These are phyloP conservation scores for Temnothorax ravouxi DNA, from an alignment of 2,888 invertebrate species.

Conservation along the genomic window DNA sequence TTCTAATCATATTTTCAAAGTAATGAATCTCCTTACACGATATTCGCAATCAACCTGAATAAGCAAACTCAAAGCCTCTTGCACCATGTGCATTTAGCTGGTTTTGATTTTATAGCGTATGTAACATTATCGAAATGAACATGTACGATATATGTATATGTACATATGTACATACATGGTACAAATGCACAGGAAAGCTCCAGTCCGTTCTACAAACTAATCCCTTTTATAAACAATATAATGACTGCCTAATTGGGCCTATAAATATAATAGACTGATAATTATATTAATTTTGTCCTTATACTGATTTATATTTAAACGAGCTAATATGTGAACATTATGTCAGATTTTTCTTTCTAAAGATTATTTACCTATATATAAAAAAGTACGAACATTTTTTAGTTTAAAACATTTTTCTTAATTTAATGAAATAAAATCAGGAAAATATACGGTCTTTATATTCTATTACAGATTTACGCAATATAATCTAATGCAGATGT, in stretches of 20 bases:
- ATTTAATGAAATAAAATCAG: not conserved
- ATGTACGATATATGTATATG: not conserved
- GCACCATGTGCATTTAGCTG: too few relatives aligned
- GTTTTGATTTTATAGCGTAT: too few relatives aligned
- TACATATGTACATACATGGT: too few relatives aligned
- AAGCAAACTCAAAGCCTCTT: too few relatives aligned
- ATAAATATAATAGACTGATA: not conserved
- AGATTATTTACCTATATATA: not conserved
- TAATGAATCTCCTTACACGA: not conserved
- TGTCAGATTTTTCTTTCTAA: too few relatives aligned
- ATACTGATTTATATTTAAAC: not conserved
- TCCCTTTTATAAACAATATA: too few relatives aligned
- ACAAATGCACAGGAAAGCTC: too few relatives aligned
- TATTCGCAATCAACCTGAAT: constrained; percentile 1
- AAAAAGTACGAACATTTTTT: not conserved
- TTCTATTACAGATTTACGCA: not conserved
- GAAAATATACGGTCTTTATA: not conserved
- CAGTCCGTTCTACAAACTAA: too few relatives aligned
- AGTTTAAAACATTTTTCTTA: not conserved
- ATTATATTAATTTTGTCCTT: not conserved
- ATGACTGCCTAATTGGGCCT: too few relatives aligned
- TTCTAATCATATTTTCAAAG: not conserved
- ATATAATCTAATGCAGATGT: not conserved
- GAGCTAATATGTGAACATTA: not conserved
- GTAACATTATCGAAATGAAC: not conserved